These are phyloP conservation scores for Peromyscus leucopus DNA, from an alignment of 2,113 vertebrate genomes.

Conservation along the genomic window DNA sequence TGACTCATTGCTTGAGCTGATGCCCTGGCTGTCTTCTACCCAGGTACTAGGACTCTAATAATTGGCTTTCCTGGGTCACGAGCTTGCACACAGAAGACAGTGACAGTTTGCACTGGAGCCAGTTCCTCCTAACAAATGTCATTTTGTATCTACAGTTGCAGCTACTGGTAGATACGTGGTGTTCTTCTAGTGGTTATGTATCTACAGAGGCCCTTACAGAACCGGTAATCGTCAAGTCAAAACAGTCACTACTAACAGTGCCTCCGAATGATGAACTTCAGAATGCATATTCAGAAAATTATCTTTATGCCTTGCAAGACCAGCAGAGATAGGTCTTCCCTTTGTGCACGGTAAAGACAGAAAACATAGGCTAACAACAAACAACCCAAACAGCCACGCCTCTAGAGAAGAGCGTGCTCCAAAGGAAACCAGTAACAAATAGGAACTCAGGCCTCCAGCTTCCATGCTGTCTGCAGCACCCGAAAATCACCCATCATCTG, in stretches of 20 bases:
- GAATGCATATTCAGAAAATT: background rate
- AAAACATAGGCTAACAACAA: background rate
- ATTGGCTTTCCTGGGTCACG: background rate
- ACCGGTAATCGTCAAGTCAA: background rate
- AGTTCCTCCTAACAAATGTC: background rate
- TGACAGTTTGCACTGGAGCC: background rate
- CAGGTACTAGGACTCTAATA: background rate
- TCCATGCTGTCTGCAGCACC: background rate
- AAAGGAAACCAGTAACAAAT: background rate
- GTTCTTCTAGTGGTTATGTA: background rate
- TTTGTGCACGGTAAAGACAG: background rate
- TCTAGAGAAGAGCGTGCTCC: constrained; percentile 1
- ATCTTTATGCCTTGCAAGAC: constrained; percentile 21
- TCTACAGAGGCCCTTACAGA: background rate
- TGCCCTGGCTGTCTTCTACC: background rate
- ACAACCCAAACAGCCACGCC: background rate
- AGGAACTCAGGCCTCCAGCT: background rate
- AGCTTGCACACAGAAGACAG: background rate
- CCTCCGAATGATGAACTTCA: constrained; percentile 7
- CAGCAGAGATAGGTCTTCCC: background rate
- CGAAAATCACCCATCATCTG: background rate
- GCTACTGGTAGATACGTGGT: background rate
- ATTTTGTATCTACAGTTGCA: background rate
- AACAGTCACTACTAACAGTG: constrained; percentile 1
- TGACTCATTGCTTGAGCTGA: background rate